Percentiles rank a stretch among this genome's conserved stretches.
Evolutionary conservation across 2,888 invertebrate genomes (phyloP).

Genomic region (Nesidiocoris tenuis): DNA sequence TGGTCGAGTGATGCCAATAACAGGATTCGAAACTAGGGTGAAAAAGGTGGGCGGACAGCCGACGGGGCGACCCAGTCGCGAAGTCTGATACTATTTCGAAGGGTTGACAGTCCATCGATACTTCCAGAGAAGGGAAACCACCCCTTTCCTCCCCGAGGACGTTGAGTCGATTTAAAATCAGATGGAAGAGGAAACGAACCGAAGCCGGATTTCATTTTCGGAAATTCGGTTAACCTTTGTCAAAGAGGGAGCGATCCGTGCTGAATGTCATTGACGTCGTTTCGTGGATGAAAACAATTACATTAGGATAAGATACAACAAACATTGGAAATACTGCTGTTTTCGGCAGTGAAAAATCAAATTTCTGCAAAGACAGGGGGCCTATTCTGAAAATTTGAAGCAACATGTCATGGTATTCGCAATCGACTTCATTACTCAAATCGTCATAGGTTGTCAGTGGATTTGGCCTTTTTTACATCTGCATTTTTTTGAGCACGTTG

Average conservation of each 20-base stretch:
- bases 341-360: no score
- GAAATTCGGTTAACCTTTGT: background rate
- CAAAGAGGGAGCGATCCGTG: background rate
- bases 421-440: no score
- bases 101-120: background rate
- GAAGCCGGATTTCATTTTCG: background rate
- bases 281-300: no score
- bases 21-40: background rate
- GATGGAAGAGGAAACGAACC: background rate
- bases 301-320: no score
- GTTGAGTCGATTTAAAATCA: background rate
- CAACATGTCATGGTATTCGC: no score
- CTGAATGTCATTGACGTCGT: background rate
- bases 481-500: no score
- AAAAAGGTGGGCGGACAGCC: background rate
- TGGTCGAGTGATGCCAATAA: background rate
- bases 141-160: background rate
- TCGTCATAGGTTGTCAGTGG: no score
- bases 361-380: no score
- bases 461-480: no score
- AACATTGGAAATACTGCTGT: no score
- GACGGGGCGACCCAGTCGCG: background rate
- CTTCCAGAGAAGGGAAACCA: background rate
- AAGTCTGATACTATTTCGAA: background rate
- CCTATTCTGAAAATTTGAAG: no score